Evolutionary conservation across 2,113 vertebrate species (phyloP).

Genomic region (Lampris megalopsis): DNA sequence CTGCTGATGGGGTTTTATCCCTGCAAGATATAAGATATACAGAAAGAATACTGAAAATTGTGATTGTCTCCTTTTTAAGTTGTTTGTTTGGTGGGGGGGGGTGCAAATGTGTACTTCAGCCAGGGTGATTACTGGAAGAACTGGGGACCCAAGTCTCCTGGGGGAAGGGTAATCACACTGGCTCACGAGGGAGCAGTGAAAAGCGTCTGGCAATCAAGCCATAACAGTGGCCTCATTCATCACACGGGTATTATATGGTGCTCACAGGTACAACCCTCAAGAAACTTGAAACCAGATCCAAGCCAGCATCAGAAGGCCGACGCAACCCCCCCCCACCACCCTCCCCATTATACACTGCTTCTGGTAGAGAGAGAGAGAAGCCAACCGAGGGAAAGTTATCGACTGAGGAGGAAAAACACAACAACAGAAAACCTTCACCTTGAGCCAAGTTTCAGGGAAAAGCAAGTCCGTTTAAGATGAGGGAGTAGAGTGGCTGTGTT

Average conservation of each 20-base stretch:
- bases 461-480: constrained; percentile 34
- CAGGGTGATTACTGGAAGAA: constrained; percentile 53
- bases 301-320: constrained; percentile 46
- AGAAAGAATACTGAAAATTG: too few relatives aligned
- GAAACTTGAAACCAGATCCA: constrained; percentile 69
- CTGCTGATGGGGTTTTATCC: too few relatives aligned
- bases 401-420: constrained; percentile 35
- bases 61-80: neutral
- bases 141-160: constrained; percentile 53
- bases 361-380: constrained; percentile 28
- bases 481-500: constrained; percentile 25
- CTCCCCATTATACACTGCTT: constrained; percentile 33
- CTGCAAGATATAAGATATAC: too few relatives aligned
- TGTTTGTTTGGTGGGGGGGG: constrained; percentile 16
- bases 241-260: constrained; percentile 70
- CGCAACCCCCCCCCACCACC: constrained; percentile 53
- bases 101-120: constrained; percentile 43
- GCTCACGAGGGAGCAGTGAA: constrained; percentile 56
- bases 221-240: constrained; percentile 80
- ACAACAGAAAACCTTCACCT: constrained; percentile 31
- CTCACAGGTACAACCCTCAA: constrained; percentile 72
- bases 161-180: constrained; percentile 67
- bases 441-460: constrained; percentile 17
- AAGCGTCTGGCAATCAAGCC: constrained; percentile 74
- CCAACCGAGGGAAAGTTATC: constrained; percentile 48